Evolutionary conservation across 2,113 vertebrate genomes (phyloP).

Genomic region (Solea solea): DNA sequence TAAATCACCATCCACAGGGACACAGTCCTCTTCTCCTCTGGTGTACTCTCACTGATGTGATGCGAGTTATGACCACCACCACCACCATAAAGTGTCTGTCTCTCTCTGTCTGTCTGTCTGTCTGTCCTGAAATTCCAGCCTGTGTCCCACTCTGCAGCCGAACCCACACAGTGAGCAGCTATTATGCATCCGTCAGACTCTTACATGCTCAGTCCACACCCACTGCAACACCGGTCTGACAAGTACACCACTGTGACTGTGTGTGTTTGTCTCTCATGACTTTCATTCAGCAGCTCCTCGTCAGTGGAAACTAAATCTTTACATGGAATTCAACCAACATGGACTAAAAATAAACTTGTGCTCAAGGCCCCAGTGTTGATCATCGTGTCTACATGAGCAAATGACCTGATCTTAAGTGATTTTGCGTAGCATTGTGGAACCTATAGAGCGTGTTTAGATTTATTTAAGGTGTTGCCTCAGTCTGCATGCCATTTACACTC

Average conservation of each 20-base stretch:
- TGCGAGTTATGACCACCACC: background rate
- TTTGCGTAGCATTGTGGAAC: background rate
- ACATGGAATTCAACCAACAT: slow-evolving; percentile 21
- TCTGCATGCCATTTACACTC: slow-evolving; percentile 9
- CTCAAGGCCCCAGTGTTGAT: background rate
- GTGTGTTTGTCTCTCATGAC: background rate
- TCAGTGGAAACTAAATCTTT: slow-evolving; percentile 16
- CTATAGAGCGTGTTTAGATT: background rate
- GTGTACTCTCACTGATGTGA: background rate
- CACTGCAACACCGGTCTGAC: slow-evolving; percentile 77
- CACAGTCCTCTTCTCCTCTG: slow-evolving; percentile 9
- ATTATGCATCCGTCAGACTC: slow-evolving; percentile 11
- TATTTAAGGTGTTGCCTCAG: slow-evolving; percentile 27
- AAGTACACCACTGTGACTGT: slow-evolving; percentile 44
- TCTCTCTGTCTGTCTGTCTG: background rate
- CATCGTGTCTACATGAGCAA: background rate
- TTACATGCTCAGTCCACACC: slow-evolving; percentile 67
- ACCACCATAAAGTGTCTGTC: background rate
- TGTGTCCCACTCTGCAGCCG: slow-evolving; percentile 10
- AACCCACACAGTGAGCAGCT: slow-evolving; percentile 16
- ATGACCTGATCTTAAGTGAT: too few species aligned
- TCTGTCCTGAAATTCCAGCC: slow-evolving; percentile 7
- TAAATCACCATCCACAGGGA: background rate
- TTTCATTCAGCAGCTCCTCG: slow-evolving; percentile 9
- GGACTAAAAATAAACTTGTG: background rate